Base-by-base conservation (phyloP, 2,797 vertebrate species). In the Lepilemur ruficaudatus region DNA sequence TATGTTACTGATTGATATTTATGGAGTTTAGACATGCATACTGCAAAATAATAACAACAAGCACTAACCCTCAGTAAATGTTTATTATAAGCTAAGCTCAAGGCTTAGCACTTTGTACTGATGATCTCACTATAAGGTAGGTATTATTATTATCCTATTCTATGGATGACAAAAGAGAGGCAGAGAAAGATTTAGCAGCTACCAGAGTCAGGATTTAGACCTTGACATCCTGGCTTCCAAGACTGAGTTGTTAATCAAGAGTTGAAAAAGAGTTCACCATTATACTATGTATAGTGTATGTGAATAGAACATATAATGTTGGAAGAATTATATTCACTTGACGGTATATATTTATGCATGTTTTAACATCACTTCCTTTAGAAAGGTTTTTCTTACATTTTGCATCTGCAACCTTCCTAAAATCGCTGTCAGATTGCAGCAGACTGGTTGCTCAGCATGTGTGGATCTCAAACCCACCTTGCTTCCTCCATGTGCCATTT, bases 301-400 rank as follows among this genome's bases (percentile, higher is more conserved):
- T 70, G 35, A 48, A 82, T 43, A 72, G 17, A 86, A n/a, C 12
- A 5, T 50, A 5, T 1, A 76, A 48, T 22, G 2, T 14, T 43
- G 32, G 32, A 78, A 73, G 30, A 86, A 79, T n/a, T 30, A 35
- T 25, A 73, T 46, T 46, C 5, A 23, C 25, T 59, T 61, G 57
- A 96, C 82, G 57, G 5, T 23, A 69, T 12, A 11, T n/a, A 25
- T 88, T 67, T 91, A 55, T 63, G 32, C 28, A 25, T 55, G 50
- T 79, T 57, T 90, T 76, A 65, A 88, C 67, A 35, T 70, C 30
- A 32, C 20, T 48, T 59, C 8, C 85, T 83, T 83, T 25, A 83
- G 8, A 78, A 59, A 78, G 5, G 2, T 2, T 46, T 63, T n/a
- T 38, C 41, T 87, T n/a, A 25, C 43, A 7, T 94, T 22, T 23